phyloP scores from a whole-genome alignment of 1,140 invertebrate genomes.

The Orchestia grillus region DNA sequence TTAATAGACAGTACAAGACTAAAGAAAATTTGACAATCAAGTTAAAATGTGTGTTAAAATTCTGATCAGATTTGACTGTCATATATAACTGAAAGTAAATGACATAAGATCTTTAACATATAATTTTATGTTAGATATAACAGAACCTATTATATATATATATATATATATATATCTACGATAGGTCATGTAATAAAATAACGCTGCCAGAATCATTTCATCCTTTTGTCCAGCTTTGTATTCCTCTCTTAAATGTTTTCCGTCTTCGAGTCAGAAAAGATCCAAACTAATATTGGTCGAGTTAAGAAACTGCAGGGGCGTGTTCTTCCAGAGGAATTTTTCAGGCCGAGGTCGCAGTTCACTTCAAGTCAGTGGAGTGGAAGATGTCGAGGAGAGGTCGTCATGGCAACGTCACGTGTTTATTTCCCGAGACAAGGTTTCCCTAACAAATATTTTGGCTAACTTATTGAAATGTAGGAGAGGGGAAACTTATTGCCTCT shows the following conservation, averaged over 20 bases:
- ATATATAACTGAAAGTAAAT: background rate
- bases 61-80: background rate
- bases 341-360: background rate
- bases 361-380: background rate
- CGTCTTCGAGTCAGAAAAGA: background rate
- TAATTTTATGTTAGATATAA: too few relatives aligned
- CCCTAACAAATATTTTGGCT: conserved; percentile 29
- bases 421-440: conserved; percentile 11
- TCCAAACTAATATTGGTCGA: background rate
- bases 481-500: conserved; percentile 3
- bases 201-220: background rate
- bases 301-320: background rate
- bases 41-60: too few relatives aligned
- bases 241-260: background rate
- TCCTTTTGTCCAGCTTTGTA: background rate
- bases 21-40: too few relatives aligned
- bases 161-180: background rate
- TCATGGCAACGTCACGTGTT: conserved; percentile 51
- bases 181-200: background rate
- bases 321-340: background rate
- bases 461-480: conserved; percentile 28
- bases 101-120: too few relatives aligned
- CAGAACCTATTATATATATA: too few relatives aligned
- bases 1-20: background rate
- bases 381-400: conserved; percentile 36